Percentiles rank a stretch among this genome's conserved stretches.
phyloP scores from a whole-genome alignment of 2,797 vertebrate species.

The Hipposideros larvatus region DNA sequence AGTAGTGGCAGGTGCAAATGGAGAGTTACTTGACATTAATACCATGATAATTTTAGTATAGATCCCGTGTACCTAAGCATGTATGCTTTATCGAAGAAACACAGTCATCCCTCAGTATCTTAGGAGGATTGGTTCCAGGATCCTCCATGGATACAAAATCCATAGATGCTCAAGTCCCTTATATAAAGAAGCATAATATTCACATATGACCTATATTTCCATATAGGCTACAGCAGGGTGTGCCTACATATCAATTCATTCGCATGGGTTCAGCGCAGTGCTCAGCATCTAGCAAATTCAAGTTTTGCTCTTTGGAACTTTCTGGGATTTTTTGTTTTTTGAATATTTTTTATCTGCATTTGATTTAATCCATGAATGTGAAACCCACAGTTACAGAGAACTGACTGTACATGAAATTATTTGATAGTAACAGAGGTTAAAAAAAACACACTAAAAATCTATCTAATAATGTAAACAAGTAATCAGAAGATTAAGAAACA shows the following conservation, averaged over 20 bases:
- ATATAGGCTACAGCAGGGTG: neutral
- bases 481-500: constrained; percentile 20
- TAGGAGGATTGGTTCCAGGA: neutral
- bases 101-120: neutral
- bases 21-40: neutral
- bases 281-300: neutral
- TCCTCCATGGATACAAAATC: neutral
- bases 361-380: neutral
- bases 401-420: neutral
- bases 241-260: neutral
- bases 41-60: neutral
- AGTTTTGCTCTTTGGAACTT: neutral
- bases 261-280: neutral
- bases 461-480: neutral
- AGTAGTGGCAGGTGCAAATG: neutral
- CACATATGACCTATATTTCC: neutral
- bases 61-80: neutral
- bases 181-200: neutral
- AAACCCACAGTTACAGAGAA: neutral
- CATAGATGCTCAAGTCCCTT: neutral
- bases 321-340: neutral
- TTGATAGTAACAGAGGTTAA: neutral
- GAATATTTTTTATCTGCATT: neutral
- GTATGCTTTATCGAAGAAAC: neutral
- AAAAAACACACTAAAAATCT: constrained; percentile 7